Evolutionary conservation across 1,140 invertebrate genomes (phyloP).

Genomic region (Conus ventricosus): DNA sequence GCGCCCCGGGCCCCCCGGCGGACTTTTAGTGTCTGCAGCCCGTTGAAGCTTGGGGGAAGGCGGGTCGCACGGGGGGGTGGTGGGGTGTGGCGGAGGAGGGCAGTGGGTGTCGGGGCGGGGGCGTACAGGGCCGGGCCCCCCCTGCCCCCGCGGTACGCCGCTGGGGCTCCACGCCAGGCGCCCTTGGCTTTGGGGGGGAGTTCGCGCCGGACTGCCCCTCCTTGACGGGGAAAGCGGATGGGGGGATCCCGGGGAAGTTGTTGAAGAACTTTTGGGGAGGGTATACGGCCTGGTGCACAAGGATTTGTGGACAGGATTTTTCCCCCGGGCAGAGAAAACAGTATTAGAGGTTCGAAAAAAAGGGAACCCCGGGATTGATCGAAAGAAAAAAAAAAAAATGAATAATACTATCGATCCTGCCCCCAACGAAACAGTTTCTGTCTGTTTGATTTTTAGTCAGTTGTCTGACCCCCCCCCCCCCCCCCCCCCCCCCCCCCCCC

Average conservation of each 20-base stretch:
- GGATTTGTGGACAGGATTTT: slow-evolving; percentile 37
- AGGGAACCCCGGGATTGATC: too few relatives aligned
- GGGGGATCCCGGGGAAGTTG: not conserved
- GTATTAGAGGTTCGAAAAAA: too few relatives aligned
- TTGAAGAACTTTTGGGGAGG: slow-evolving; percentile 26
- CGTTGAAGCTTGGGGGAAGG: slow-evolving; percentile 41
- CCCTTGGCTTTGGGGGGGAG: not conserved
- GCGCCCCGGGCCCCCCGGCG: slow-evolving; percentile 60
- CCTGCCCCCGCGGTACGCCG: slow-evolving; percentile 23
- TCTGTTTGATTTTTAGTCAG: too few relatives aligned
- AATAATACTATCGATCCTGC: too few relatives aligned
- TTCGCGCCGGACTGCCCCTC: slow-evolving; percentile 28
- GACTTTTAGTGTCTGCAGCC: slow-evolving; percentile 54
- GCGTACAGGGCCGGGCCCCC: slow-evolving; percentile 13
- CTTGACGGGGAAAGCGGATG: not conserved
- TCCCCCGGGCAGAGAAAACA: not conserved
- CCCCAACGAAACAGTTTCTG: too few relatives aligned
- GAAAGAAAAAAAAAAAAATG: too few relatives aligned
- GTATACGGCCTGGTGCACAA: slow-evolving; percentile 15
- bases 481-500: too few relatives aligned
- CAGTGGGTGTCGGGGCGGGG: slow-evolving; percentile 32
- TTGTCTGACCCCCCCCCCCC: too few relatives aligned
- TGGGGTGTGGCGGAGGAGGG: not conserved
- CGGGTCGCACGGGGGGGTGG: not conserved
- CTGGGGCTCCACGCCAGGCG: slow-evolving; percentile 37